Evolutionary conservation across 2,797 vertebrate genomes (phyloP).

Genomic region (Menidia menidia): DNA sequence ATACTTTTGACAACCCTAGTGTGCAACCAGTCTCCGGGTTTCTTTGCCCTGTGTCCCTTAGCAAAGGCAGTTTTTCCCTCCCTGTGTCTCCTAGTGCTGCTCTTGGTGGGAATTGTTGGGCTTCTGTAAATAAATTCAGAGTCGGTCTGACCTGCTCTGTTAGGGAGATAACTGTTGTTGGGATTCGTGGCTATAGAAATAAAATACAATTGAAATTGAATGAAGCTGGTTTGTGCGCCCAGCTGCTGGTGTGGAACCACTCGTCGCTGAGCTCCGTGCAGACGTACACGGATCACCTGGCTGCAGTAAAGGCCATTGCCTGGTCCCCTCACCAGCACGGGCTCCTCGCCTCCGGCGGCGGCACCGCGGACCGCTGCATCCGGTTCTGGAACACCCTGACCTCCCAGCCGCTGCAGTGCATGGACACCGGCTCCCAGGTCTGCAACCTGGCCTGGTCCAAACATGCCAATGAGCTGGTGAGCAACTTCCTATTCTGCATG

Average conservation of each 20-base stretch:
- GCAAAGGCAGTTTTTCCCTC: too few relatives aligned
- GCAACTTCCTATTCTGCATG: slow-evolving; percentile 37
- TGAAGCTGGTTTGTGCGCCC: not conserved
- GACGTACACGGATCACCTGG: slow-evolving; percentile 97
- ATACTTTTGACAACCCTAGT: too few relatives aligned
- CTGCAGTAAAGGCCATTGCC: slow-evolving; percentile 97
- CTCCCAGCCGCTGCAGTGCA: slow-evolving; percentile 95
- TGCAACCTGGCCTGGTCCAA: slow-evolving; percentile 99
- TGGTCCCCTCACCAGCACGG: slow-evolving; percentile 99
- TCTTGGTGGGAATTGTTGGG: too few relatives aligned
- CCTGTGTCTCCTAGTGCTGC: too few relatives aligned
- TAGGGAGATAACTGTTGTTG: too few relatives aligned
- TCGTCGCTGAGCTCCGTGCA: slow-evolving; percentile 91
- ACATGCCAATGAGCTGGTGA: slow-evolving; percentile 96
- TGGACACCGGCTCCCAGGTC: slow-evolving; percentile 96
- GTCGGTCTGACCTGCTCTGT: too few relatives aligned
- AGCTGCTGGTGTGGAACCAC: slow-evolving; percentile 98
- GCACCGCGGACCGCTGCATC: slow-evolving; percentile 97
- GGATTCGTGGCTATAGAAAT: too few relatives aligned
- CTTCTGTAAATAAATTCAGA: too few relatives aligned
- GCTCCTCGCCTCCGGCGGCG: slow-evolving; percentile 93
- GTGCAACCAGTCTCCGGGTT: not conserved
- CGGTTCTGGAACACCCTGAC: slow-evolving; percentile 99
- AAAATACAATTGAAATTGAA: too few relatives aligned
- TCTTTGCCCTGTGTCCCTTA: not conserved